Percentiles rank a stretch among this genome's conserved stretches.
phyloP scores from a whole-genome alignment of 2,888 invertebrate genomes.

The Thera britannica region DNA sequence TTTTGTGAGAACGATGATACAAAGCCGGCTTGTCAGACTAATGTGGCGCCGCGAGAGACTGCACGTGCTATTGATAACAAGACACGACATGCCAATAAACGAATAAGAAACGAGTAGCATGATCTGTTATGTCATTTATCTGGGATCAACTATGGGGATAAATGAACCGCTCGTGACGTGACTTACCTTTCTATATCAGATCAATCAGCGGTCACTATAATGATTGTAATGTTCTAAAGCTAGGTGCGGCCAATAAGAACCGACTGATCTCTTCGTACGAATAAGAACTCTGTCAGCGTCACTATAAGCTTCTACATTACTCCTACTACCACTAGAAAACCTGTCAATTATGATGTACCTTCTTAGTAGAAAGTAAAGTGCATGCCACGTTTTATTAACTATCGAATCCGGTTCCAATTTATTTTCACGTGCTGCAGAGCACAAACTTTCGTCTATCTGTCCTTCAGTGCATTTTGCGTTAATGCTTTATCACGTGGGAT shows the following conservation, averaged over 20 bases:
- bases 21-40: slow-evolving; percentile 2
- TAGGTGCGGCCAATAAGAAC: too few species aligned
- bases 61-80: slow-evolving; percentile 16
- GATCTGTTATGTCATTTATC: not conserved
- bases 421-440: not conserved
- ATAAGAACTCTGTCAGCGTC: too few species aligned
- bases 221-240: too few species aligned
- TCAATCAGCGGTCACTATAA: not conserved
- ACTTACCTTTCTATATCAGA: not conserved
- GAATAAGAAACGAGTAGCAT: not conserved
- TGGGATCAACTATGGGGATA: not conserved
- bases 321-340: too few species aligned
- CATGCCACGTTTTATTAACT: not conserved
- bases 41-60: slow-evolving; percentile 10
- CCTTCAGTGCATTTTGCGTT: slow-evolving; percentile 7
- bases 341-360: too few species aligned
- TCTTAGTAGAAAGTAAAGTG: too few species aligned
- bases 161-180: not conserved
- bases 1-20: too few species aligned
- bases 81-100: not conserved
- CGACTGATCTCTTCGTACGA: too few species aligned
- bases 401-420: not conserved
- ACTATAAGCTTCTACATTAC: too few species aligned
- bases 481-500: slow-evolving; percentile 17
- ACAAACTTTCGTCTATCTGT: slow-evolving; percentile 7